These are phyloP conservation scores for Erpetoichthys calabaricus DNA, from an alignment of 2,797 vertebrate genomes.

Conservation along the genomic window DNA sequence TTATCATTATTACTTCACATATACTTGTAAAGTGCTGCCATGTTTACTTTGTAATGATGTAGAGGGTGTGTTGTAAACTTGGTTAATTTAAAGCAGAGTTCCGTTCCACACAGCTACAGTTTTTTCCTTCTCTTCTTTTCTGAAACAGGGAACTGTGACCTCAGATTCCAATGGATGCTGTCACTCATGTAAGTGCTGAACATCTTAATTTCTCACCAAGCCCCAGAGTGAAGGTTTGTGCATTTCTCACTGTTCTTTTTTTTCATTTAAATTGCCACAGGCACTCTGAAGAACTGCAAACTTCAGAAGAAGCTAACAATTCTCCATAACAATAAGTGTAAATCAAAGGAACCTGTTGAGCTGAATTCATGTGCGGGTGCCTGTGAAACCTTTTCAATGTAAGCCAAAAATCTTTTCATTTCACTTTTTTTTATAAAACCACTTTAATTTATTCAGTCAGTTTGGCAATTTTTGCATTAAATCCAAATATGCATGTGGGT, in stretches of 20 bases:
- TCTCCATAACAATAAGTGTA: slow-evolving; percentile 44
- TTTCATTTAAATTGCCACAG: slow-evolving; percentile 18
- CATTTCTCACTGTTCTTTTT: slow-evolving; percentile 11
- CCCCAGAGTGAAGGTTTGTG: neutral
- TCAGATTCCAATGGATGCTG: slow-evolving; percentile 57
- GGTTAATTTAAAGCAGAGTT: no score
- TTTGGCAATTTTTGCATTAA: neutral
- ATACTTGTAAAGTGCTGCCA: no score
- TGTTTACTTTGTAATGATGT: no score
- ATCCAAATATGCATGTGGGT: neutral
- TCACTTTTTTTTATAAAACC: neutral
- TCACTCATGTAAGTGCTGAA: slow-evolving; percentile 51
- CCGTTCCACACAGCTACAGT: neutral
- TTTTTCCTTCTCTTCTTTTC: neutral
- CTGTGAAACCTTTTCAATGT: slow-evolving; percentile 67
- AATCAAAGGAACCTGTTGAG: slow-evolving; percentile 32
- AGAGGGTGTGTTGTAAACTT: no score
- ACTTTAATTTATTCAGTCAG: neutral
- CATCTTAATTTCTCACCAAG: neutral
- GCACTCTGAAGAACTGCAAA: slow-evolving; percentile 37
- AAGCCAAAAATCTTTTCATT: slow-evolving; percentile 29
- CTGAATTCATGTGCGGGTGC: slow-evolving; percentile 63
- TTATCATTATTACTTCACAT: no score
- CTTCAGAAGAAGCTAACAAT: slow-evolving; percentile 26
- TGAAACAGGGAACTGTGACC: slow-evolving; percentile 53